Conservation (phyloP, 1,140 invertebrate genomes). For the Drosophila willistoni region DNA sequence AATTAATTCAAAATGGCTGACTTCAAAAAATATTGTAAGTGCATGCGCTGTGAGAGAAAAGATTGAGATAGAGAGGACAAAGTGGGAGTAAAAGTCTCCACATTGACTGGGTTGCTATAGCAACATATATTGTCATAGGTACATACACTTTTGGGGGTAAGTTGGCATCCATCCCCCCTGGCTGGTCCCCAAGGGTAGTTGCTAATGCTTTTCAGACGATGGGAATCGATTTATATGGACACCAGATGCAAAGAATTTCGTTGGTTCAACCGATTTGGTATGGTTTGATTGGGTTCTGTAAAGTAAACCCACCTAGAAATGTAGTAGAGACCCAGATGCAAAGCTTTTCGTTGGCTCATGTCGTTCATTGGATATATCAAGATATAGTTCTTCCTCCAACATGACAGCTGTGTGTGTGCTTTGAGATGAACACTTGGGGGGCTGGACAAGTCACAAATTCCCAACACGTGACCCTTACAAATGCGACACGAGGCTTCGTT, state of each 20-base stretch:
- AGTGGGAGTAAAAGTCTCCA: slow-evolving; percentile 58
- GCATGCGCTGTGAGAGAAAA: slow-evolving; percentile 53
- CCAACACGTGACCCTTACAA: slow-evolving; percentile 65
- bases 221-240: slow-evolving; percentile 72
- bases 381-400: slow-evolving; percentile 34
- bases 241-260: slow-evolving; percentile 77
- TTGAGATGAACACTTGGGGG: too few relatives aligned
- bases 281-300: slow-evolving; percentile 54
- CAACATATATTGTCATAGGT: slow-evolving; percentile 43
- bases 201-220: slow-evolving; percentile 32
- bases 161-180: slow-evolving; percentile 19
- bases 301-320: too few relatives aligned
- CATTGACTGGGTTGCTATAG: slow-evolving; percentile 46
- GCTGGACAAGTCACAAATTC: background rate
- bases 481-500: slow-evolving; percentile 68
- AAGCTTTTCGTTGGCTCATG: slow-evolving; percentile 31
- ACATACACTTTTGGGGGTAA: slow-evolving; percentile 39
- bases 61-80: slow-evolving; percentile 15
- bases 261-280: slow-evolving; percentile 50
- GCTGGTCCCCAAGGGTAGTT: slow-evolving; percentile 15
- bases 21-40: slow-evolving; percentile 39
- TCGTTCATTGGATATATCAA: background rate
- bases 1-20: slow-evolving; percentile 78
- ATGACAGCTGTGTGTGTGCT: slow-evolving; percentile 48
- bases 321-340: slow-evolving; percentile 40